A percentile compares a stretch with the other conserved stretches of the same genome.
Conservation (phyloP, 2,113 vertebrate genomes). For the Cyphomyrus plagiostoma region DNA sequence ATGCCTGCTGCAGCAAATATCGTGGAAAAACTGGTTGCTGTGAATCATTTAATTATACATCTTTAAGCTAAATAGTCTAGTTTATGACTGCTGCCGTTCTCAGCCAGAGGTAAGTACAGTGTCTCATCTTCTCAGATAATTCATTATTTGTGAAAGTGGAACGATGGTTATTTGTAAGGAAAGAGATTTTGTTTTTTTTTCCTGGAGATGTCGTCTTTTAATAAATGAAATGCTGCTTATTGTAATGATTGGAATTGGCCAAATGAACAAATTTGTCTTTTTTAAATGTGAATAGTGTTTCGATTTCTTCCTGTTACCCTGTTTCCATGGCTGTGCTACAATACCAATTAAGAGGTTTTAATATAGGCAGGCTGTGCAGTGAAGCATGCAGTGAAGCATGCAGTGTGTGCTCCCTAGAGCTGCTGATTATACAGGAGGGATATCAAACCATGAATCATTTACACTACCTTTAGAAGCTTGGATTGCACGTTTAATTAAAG, state of each 20-base stretch:
- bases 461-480: constrained; percentile 64
- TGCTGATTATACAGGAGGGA: constrained; percentile 71
- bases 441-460: constrained; percentile 87
- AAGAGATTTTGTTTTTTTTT: not conserved
- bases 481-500: constrained; percentile 89
- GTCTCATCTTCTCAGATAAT: constrained; percentile 41
- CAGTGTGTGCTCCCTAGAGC: constrained; percentile 62
- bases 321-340: not conserved
- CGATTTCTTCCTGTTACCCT: not conserved
- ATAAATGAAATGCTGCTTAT: not conserved
- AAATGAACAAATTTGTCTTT: not conserved
- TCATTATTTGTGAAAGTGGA: not conserved
- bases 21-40: constrained; percentile 61
- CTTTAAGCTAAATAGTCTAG: constrained; percentile 61
- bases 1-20: constrained; percentile 14
- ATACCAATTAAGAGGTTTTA: constrained; percentile 28
- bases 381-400: constrained; percentile 42
- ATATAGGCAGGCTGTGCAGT: constrained; percentile 30
- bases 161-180: not conserved
- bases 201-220: not conserved
- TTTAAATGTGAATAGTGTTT: not conserved
- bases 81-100: constrained; percentile 61
- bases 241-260: not conserved
- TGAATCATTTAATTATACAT: constrained; percentile 66
- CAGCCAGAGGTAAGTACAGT: constrained; percentile 37